Base-by-base conservation (phyloP, 2,888 invertebrate genomes). In the Brachyptera putata region DNA sequence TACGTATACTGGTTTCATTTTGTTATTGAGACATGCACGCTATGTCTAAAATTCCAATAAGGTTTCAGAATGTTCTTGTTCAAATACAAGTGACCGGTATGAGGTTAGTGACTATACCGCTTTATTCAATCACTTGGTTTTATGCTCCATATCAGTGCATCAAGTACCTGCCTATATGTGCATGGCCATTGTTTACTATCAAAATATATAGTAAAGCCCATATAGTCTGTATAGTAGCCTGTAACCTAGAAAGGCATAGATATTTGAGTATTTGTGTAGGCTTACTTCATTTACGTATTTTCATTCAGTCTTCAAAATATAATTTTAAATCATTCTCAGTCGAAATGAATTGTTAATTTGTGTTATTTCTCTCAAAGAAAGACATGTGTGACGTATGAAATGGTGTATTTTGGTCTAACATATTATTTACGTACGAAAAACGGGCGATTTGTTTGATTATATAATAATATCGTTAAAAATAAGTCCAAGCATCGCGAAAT, bases 291-390 rank as follows among this genome's bases (percentile, higher is more conserved):
- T 50, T 50, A 26, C 50, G 25, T 25, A 50, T 25, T 46, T 50
- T 50, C 30, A 34, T 50, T 50, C 50, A 50, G 50, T 50, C 50
- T 50, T 50, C n/a, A 30, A 50, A 30, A 30, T 50, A 50, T 30
- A 50, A 50, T 18, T 50, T 50, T 50, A 16, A 14, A 16, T 18
- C 30, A 30, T 30, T 30, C 30, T 11, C 30, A 30, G 30, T 7
- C 11, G 5, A 30, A 30, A 30, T 11, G 30, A 30, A 7, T 30
- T n/a, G n/a, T n/a, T n/a, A 39, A 39, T 9, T 34, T 34, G 30
- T 30, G 11, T 30, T 30, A 7, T 30, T 7, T 30, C 30, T 30
- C 5, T 11, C 30, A 5, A 30, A 30, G n/a, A n/a, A n/a, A n/a
- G n/a, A n/a, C n/a, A n/a, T n/a, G n/a, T n/a, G n/a, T n/a, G n/a